A percentile compares a stretch with the other conserved stretches of the same genome.
Conservation (phyloP, 2,113 vertebrate genomes). For the Glaucomys volans region DNA sequence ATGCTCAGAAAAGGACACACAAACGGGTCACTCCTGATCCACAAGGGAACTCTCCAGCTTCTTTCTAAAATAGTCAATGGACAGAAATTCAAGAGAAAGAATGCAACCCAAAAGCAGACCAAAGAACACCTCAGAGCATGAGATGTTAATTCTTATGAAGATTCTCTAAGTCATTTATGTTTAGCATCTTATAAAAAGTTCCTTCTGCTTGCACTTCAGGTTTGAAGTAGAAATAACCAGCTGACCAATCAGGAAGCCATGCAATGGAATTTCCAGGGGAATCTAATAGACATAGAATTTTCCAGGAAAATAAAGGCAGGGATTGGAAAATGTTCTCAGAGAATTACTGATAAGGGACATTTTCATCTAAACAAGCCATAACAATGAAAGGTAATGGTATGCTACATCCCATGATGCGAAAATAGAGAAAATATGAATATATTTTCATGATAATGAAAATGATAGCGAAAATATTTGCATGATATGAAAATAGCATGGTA, state of each 20-base stretch:
- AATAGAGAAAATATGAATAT: too few relatives aligned
- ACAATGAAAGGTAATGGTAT: background rate
- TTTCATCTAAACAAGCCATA: conserved; percentile 22
- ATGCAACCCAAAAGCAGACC: background rate
- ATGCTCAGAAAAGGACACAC: background rate
- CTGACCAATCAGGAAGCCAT: background rate
- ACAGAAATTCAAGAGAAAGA: background rate
- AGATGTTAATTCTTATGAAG: background rate
- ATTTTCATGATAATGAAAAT: too few relatives aligned
- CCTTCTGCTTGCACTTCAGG: background rate
- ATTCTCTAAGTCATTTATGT: background rate
- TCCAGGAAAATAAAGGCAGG: conserved; percentile 32
- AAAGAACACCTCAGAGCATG: background rate
- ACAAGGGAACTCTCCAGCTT: background rate
- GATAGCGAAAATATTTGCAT: too few relatives aligned
- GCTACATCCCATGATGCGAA: background rate
- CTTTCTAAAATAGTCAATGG: background rate
- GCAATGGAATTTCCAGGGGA: background rate
- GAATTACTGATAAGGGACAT: background rate
- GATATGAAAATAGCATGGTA: background rate
- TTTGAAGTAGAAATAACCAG: conserved; percentile 23
- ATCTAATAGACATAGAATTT: conserved; percentile 5
- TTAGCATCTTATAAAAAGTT: background rate
- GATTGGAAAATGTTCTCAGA: conserved; percentile 15
- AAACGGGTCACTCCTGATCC: background rate